These are phyloP conservation scores for Lordiphosa mommai DNA, from an alignment of 1,140 invertebrate species.

Conservation along the genomic window DNA sequence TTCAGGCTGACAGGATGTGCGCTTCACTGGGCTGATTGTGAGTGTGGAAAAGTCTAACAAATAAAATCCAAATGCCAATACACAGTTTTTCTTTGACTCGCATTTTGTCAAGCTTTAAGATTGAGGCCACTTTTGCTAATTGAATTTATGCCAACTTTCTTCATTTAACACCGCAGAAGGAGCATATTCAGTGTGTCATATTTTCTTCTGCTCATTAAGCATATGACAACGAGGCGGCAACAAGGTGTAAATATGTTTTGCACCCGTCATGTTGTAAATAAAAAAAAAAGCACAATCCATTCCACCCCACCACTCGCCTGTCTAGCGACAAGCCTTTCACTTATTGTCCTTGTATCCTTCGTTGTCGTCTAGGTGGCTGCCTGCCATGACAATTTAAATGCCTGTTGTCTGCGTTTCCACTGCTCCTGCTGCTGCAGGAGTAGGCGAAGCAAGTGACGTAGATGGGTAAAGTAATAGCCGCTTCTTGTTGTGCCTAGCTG, in stretches of 20 bases:
- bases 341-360: conserved; percentile 33
- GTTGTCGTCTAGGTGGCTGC: conserved; percentile 30
- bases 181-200: conserved; percentile 38
- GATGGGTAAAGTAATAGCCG: conserved; percentile 54
- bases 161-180: conserved; percentile 44
- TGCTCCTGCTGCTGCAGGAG: background rate
- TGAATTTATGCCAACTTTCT: conserved; percentile 70
- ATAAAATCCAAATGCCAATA: conserved; percentile 37
- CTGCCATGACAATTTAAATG: conserved; percentile 72
- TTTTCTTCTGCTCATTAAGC: conserved; percentile 62
- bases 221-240: conserved; percentile 55
- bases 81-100: conserved; percentile 18
- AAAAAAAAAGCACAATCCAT: conserved; percentile 42
- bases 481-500: conserved; percentile 40
- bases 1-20: conserved; percentile 72
- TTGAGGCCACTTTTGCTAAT: conserved; percentile 67
- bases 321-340: conserved; percentile 46
- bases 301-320: background rate
- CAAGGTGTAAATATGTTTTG: conserved; percentile 68
- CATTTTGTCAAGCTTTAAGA: background rate
- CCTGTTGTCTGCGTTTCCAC: conserved; percentile 41
- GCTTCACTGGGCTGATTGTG: conserved; percentile 72
- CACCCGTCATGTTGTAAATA: conserved; percentile 13
- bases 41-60: conserved; percentile 9
- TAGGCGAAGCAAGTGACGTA: background rate